Evolutionary conservation across 1,140 invertebrate species (phyloP).

Genomic region (Metaphire vulgaris): DNA sequence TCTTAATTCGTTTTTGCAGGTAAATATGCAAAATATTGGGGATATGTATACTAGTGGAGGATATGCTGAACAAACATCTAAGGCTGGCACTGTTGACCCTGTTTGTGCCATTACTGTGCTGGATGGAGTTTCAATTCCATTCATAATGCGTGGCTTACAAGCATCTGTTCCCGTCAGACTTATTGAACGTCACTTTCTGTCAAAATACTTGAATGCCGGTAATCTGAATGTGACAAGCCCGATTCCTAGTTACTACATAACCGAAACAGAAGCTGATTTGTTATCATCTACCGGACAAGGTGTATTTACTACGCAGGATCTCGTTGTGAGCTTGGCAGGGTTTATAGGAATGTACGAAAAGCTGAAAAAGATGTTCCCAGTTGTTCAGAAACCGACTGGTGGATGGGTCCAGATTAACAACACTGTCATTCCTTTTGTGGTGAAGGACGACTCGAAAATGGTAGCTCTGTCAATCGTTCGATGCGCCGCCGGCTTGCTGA

Average conservation of each 20-base stretch:
- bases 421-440: conserved; percentile 17
- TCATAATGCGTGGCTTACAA: background rate
- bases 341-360: background rate
- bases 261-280: background rate
- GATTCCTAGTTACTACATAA: background rate
- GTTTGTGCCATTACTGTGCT: too few relatives aligned
- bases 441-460: background rate
- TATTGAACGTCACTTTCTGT: background rate
- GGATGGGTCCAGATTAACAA: conserved; percentile 24
- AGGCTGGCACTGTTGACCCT: too few relatives aligned
- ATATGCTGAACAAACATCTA: too few relatives aligned
- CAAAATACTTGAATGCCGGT: background rate
- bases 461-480: background rate
- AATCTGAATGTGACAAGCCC: background rate
- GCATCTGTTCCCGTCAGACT: background rate
- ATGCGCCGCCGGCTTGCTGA: conserved; percentile 7
- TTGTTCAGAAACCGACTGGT: background rate
- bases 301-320: background rate
- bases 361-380: too few relatives aligned
- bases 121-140: background rate
- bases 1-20: too few relatives aligned
- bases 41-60: too few relatives aligned
- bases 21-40: too few relatives aligned
- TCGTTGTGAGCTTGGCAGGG: background rate
- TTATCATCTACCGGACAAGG: background rate